phyloP scores from a whole-genome alignment of 2,113 vertebrate genomes.

The Tor tambroides region DNA sequence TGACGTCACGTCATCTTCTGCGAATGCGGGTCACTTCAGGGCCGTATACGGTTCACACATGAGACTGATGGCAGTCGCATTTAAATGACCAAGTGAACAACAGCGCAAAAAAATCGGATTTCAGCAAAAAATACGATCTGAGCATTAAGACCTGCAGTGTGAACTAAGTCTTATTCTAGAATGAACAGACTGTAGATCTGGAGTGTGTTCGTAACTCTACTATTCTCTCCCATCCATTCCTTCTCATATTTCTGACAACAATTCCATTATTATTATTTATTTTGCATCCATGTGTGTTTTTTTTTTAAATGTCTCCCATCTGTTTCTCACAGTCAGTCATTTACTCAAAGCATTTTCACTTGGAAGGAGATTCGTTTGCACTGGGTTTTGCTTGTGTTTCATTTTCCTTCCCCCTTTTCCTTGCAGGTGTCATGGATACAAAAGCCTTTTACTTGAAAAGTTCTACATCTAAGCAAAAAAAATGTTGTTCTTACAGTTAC shows the following conservation, averaged over 20 bases:
- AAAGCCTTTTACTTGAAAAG: background rate
- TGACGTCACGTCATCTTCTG: too few relatives aligned
- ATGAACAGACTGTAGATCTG: background rate
- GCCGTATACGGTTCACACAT: too few relatives aligned
- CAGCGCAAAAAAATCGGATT: too few relatives aligned
- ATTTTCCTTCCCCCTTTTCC: constrained; percentile 9
- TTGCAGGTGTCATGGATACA: constrained; percentile 3
- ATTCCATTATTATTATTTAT: background rate
- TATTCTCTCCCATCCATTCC: constrained; percentile 5
- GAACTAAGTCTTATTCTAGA: too few relatives aligned
- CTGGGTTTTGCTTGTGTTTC: constrained; percentile 13
- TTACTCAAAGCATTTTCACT: background rate
- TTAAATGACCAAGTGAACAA: too few relatives aligned
- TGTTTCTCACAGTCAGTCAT: background rate
- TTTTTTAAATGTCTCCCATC: background rate
- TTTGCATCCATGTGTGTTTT: constrained; percentile 31
- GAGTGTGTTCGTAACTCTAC: constrained; percentile 12
- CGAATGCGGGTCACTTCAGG: too few relatives aligned
- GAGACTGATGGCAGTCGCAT: too few relatives aligned
- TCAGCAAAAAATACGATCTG: too few relatives aligned
- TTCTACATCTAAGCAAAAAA: background rate
- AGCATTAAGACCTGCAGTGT: too few relatives aligned
- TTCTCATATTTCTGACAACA: constrained; percentile 7
- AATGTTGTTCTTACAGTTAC: background rate
- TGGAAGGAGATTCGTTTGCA: background rate